These are phyloP conservation scores for Drosophila nikananu DNA, from an alignment of 1,140 invertebrate genomes.

Conservation along the genomic window DNA sequence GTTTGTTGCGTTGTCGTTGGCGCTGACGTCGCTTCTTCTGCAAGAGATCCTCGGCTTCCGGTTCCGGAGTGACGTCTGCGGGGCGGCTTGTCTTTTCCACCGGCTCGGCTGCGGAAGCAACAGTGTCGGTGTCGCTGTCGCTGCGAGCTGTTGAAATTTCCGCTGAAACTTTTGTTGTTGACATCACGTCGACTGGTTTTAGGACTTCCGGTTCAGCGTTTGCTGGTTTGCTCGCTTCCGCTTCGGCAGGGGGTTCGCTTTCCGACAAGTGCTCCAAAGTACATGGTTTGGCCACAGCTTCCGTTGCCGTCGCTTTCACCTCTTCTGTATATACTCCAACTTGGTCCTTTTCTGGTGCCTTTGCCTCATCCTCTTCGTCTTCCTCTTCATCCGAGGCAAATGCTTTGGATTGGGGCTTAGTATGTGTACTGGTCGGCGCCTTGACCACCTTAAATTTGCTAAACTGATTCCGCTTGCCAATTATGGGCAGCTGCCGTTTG, in stretches of 20 bases:
- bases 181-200: constrained; percentile 26
- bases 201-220: constrained; percentile 51
- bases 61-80: constrained; percentile 11
- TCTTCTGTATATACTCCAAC: constrained; percentile 8
- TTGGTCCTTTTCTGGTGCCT: constrained; percentile 31
- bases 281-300: constrained; percentile 33
- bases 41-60: constrained; percentile 40
- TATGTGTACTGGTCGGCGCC: constrained; percentile 25
- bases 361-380: constrained; percentile 81
- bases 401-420: constrained; percentile 43
- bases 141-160: constrained; percentile 22
- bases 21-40: constrained; percentile 61
- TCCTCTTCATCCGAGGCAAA: constrained; percentile 81
- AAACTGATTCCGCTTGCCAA: constrained; percentile 83
- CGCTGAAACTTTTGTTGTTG: constrained; percentile 37
- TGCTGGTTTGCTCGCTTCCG: constrained; percentile 47
- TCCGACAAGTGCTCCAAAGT: constrained; percentile 12
- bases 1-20: constrained; percentile 61
- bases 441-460: constrained; percentile 79
- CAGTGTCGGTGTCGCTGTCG: constrained; percentile 7
- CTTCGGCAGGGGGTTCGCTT: constrained; percentile 15
- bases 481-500: constrained; percentile 77
- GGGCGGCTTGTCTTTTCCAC: neutral
- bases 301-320: neutral
- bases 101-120: constrained; percentile 11